These are phyloP conservation scores for Miltochrista miniata DNA, from an alignment of 2,888 invertebrate genomes.

Conservation along the genomic window DNA sequence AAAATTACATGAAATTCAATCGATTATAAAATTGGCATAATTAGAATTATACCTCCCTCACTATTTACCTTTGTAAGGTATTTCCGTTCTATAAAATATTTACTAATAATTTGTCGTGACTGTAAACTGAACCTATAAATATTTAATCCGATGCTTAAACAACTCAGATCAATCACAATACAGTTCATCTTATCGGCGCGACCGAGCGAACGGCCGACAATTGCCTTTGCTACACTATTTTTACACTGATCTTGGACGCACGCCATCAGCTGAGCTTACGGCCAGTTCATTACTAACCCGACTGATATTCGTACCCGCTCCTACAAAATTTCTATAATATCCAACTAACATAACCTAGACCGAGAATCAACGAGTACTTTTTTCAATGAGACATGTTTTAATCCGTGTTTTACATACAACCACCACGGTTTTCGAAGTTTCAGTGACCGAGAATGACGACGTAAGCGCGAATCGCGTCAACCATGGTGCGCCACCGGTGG, in stretches of 20 bases:
- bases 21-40: too few relatives aligned
- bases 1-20: too few relatives aligned
- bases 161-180: constrained; percentile 46
- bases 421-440: constrained; percentile 55
- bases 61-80: neutral
- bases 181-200: constrained; percentile 67
- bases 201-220: constrained; percentile 65
- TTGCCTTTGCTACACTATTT: constrained; percentile 78
- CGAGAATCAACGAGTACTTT: constrained; percentile 65
- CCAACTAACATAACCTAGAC: constrained; percentile 55
- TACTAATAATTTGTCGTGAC: neutral
- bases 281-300: constrained; percentile 86
- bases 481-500: constrained; percentile 76
- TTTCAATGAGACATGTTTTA: constrained; percentile 54
- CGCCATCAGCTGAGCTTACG: constrained; percentile 81
- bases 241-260: constrained; percentile 72
- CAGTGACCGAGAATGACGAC: constrained; percentile 77
- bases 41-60: neutral
- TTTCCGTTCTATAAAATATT: neutral
- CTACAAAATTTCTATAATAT: constrained; percentile 55
- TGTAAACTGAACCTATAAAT: constrained; percentile 3
- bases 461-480: constrained; percentile 70
- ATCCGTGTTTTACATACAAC: constrained; percentile 59
- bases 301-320: constrained; percentile 70
- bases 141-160: constrained; percentile 31